These are phyloP conservation scores for Pachycephus smyrnensis DNA, from an alignment of 2,888 invertebrate genomes.

Conservation along the genomic window DNA sequence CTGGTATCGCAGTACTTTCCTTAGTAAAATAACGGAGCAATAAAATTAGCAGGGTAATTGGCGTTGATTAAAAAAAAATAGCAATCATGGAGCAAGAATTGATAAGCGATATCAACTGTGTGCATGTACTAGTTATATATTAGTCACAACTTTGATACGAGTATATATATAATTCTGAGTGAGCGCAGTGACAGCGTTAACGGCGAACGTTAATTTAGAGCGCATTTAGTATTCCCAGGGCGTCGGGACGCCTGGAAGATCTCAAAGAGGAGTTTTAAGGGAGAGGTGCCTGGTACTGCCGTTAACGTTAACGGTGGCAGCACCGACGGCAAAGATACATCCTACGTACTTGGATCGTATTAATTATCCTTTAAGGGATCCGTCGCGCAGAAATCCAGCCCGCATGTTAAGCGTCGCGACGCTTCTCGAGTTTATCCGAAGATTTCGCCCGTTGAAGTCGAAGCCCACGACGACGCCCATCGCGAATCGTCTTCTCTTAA, in stretches of 20 bases:
- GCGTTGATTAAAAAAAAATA: no score
- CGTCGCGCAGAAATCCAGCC: constrained; percentile 1
- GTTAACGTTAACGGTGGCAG: no score
- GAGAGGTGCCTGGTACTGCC: background rate
- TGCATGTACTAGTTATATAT: no score
- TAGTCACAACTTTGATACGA: no score
- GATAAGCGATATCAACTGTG: no score
- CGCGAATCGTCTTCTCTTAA: background rate
- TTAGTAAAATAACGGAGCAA: no score
- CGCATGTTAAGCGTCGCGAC: constrained; percentile 8
- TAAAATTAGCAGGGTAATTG: no score
- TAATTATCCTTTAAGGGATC: constrained; percentile 8
- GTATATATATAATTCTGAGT: no score
- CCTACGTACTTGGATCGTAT: background rate
- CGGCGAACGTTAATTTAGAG: constrained; percentile 17
- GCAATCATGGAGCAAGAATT: no score
- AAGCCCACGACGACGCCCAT: background rate
- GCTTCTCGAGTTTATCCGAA: background rate
- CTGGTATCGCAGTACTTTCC: no score
- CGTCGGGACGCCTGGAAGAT: constrained; percentile 16
- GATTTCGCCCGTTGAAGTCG: background rate
- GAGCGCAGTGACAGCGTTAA: background rate
- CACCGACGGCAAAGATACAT: background rate
- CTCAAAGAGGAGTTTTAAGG: constrained; percentile 9
- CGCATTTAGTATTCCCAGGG: constrained; percentile 19